Conservation (phyloP, 2,113 vertebrate genomes). For the Aspiorhynchus laticeps region DNA sequence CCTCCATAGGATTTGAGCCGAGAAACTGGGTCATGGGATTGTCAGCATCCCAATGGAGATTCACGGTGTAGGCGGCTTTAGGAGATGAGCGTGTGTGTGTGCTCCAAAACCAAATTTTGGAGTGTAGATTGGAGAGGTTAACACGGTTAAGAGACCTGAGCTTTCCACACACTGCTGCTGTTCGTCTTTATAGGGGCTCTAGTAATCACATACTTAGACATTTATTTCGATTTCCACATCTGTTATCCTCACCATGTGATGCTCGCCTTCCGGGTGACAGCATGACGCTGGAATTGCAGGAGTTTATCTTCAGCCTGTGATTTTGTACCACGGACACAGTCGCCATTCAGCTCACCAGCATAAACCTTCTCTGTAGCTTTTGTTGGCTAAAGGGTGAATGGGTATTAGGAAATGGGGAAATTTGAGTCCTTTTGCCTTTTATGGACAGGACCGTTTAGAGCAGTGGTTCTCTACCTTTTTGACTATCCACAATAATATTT, state of each 20-base stretch:
- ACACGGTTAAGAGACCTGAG: conserved; percentile 50
- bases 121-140: conserved; percentile 45
- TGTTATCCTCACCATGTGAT: conserved; percentile 49
- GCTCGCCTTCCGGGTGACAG: conserved; percentile 32
- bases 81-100: conserved; percentile 44
- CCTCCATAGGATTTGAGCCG: conserved; percentile 36
- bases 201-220: conserved; percentile 43
- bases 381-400: neutral
- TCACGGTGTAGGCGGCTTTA: conserved; percentile 29
- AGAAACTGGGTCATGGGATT: conserved; percentile 59
- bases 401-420: conserved; percentile 29
- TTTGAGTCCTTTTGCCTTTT: neutral
- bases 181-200: conserved; percentile 27
- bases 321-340: conserved; percentile 1
- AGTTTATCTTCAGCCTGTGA: conserved; percentile 21
- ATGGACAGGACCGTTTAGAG: neutral
- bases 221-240: conserved; percentile 53
- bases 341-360: neutral
- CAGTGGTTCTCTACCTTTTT: neutral
- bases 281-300: conserved; percentile 34
- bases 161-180: conserved; percentile 36
- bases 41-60: conserved; percentile 43
- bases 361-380: neutral
- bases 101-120: conserved; percentile 26
- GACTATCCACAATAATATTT: neutral